phyloP scores from a whole-genome alignment of 2,113 vertebrate species.

The Myocastor coypus region DNA sequence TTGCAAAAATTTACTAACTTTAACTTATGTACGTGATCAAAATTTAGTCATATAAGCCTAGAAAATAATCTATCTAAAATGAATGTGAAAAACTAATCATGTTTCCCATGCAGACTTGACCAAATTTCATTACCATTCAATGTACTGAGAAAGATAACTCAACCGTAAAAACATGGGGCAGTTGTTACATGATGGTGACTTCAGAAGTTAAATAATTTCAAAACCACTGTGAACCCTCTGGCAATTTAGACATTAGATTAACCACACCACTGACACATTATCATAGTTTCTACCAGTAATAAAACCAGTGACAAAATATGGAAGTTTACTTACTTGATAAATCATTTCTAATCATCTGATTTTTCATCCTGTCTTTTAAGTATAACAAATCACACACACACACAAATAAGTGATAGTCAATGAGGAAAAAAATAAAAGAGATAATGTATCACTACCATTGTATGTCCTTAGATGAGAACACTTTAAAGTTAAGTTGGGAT shows the following conservation, averaged over 20 bases:
- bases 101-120: conserved; percentile 4
- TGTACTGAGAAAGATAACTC: conserved; percentile 1
- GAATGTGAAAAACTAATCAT: neutral
- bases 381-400: conserved; percentile 81
- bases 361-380: conserved; percentile 82
- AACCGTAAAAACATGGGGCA: neutral
- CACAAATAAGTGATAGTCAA: conserved; percentile 78
- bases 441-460: conserved; percentile 44
- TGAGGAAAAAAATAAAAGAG: conserved; percentile 76
- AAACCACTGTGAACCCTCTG: conserved; percentile 72
- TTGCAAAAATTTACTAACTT: conserved; percentile 25
- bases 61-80: conserved; percentile 4
- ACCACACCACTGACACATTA: conserved; percentile 60
- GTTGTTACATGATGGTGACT: too few relatives aligned
- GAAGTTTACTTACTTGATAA: conserved; percentile 86
- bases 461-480: conserved; percentile 22
- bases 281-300: conserved; percentile 82
- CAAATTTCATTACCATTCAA: conserved; percentile 2
- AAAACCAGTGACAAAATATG: conserved; percentile 81
- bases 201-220: conserved; percentile 62
- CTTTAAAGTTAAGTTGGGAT: conserved; percentile 51
- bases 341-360: conserved; percentile 86
- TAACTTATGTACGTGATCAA: neutral
- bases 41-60: conserved; percentile 13
- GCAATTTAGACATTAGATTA: conserved; percentile 56